Evolutionary conservation across 2,113 vertebrate species (phyloP).

Genomic region (Clarias batrachus): DNA sequence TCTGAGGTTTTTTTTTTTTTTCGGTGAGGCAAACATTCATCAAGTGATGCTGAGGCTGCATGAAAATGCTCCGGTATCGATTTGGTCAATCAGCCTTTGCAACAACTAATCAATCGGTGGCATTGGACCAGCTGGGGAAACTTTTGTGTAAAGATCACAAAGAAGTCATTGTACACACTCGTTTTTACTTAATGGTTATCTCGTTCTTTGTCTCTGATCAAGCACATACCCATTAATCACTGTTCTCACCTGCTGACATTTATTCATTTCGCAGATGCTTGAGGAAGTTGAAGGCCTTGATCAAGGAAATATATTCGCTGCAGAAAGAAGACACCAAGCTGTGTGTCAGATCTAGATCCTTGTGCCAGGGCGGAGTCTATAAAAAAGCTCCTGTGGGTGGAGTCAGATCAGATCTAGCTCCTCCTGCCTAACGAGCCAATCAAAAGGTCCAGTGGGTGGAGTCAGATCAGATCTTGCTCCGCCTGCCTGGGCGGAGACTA

Average conservation of each 20-base stretch:
- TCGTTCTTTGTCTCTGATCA: not conserved
- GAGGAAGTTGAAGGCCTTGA: not conserved
- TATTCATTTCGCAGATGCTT: not conserved
- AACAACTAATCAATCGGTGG: slow-evolving; percentile 31
- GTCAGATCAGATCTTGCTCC: not conserved
- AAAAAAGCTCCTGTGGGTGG: not conserved
- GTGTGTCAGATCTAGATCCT: not conserved
- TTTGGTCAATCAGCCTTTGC: slow-evolving; percentile 33
- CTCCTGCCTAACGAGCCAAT: not conserved
- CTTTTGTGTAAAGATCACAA: not conserved
- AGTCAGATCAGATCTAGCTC: not conserved
- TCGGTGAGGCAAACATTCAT: slow-evolving; percentile 49
- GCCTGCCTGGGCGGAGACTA: too few relatives aligned
- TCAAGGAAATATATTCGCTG: not conserved
- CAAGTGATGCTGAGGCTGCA: slow-evolving; percentile 51
- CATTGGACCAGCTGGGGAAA: not conserved
- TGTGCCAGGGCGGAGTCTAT: too few relatives aligned
- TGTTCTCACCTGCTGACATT: not conserved
- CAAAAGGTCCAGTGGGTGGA: not conserved
- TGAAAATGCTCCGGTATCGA: slow-evolving; percentile 47
- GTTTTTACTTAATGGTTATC: not conserved
- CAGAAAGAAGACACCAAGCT: not conserved
- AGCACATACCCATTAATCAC: not conserved
- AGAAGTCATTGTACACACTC: not conserved
- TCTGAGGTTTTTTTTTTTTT: slow-evolving; percentile 45